Evolutionary conservation across 2,113 vertebrate genomes (phyloP).

Genomic region (Eudyptes chrysolophus): DNA sequence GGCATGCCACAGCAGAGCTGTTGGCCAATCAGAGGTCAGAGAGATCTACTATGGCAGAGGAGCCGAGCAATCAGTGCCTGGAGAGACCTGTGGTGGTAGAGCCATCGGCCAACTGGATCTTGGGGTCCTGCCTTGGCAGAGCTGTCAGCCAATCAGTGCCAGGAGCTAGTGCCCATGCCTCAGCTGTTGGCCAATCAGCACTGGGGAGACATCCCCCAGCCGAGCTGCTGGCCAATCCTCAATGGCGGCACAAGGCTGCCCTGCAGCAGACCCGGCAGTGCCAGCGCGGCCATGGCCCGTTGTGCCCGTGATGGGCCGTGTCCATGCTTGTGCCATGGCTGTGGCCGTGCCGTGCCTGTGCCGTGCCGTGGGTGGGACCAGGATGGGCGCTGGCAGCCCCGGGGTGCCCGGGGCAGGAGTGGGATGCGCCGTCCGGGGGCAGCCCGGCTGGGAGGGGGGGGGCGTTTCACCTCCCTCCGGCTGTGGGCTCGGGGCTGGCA

Average conservation of each 20-base stretch:
- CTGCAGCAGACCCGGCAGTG: neutral
- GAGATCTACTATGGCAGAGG: neutral
- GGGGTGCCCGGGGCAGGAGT: neutral
- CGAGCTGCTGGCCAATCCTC: neutral
- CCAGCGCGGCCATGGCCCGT: fast-evolving
- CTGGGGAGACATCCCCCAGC: neutral
- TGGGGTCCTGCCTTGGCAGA: neutral
- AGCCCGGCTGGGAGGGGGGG: too few species aligned
- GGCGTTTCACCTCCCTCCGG: fast-evolving
- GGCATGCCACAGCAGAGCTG: neutral
- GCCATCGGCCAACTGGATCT: too few species aligned
- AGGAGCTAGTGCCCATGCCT: neutral
- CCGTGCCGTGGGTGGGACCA: neutral
- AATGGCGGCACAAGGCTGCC: too few species aligned
- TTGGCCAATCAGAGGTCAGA: neutral
- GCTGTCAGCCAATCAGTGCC: neutral
- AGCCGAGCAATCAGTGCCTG: fast-evolving
- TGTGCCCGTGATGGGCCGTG: neutral
- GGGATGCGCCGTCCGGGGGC: fast-evolving
- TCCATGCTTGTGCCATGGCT: neutral
- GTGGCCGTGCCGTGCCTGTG: neutral
- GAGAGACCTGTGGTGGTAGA: neutral
- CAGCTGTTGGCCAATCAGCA: neutral
- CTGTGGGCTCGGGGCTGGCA: fast-evolving
- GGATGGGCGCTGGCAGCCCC: neutral